phyloP scores from a whole-genome alignment of 1,140 invertebrate species.

The Ceratina japonica region DNA sequence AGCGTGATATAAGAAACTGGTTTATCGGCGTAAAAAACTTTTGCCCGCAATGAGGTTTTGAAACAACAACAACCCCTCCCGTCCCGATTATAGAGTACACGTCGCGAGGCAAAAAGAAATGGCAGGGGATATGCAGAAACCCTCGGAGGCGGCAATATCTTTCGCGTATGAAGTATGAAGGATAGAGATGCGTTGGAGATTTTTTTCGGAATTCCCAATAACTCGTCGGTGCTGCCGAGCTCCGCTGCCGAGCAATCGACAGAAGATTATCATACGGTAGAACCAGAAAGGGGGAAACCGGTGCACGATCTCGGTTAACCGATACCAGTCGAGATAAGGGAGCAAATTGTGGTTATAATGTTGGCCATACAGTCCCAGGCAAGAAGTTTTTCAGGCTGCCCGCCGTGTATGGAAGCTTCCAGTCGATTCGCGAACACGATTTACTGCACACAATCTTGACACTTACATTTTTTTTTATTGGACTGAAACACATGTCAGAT shows the following conservation, averaged over 20 bases:
- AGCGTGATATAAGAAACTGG: conserved; percentile 17
- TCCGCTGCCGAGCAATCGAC: conserved; percentile 6
- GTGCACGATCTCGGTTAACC: conserved; percentile 29
- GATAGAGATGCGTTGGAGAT: conserved; percentile 6
- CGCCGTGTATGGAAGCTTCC: background rate
- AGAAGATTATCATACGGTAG: conserved; percentile 28
- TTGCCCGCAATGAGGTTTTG: conserved; percentile 29
- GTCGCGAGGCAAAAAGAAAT: background rate
- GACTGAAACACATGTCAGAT: no score
- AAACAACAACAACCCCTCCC: conserved; percentile 17
- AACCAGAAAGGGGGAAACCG: conserved; percentile 45
- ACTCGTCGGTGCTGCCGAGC: conserved; percentile 12
- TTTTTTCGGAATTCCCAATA: conserved; percentile 29
- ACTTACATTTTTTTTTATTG: no score
- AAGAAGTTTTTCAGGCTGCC: conserved; percentile 26
- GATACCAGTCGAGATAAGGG: conserved; percentile 63
- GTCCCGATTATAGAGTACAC: conserved; percentile 21
- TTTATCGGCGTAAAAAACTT: conserved; percentile 34
- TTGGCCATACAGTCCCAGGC: conserved; percentile 66
- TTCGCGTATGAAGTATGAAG: conserved; percentile 29
- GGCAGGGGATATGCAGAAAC: background rate
- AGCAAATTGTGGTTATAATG: conserved; percentile 71
- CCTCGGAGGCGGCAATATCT: background rate
- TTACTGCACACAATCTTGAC: no score
- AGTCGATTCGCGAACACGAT: no score